These are phyloP conservation scores for Dendrocincla fuliginosa DNA, from an alignment of 2,797 vertebrate species.

Conservation along the genomic window DNA sequence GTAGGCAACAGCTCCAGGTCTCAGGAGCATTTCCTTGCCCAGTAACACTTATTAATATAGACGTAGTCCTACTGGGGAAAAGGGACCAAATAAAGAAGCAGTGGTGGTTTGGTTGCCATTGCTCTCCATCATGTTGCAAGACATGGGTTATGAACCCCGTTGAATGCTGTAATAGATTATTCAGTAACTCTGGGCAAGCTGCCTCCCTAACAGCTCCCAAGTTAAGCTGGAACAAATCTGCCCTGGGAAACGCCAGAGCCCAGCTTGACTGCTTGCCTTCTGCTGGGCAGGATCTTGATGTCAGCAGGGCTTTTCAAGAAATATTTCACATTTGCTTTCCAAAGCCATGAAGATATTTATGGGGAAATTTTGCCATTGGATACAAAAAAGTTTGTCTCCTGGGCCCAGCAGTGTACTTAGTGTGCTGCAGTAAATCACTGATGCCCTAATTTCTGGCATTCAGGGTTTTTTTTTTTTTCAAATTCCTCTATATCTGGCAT, in stretches of 20 bases:
- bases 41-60: neutral
- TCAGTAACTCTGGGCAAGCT: slow-evolving; percentile 36
- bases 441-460: neutral
- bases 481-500: neutral
- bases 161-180: neutral
- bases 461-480: fast-evolving
- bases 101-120: neutral
- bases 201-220: slow-evolving; percentile 35
- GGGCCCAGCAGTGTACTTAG: neutral
- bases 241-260: slow-evolving; percentile 62
- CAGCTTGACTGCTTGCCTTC: slow-evolving; percentile 66
- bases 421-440: neutral
- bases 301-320: slow-evolving; percentile 56
- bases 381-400: neutral
- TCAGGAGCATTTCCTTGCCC: neutral
- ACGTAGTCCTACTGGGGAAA: neutral
- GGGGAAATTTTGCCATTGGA: slow-evolving; percentile 26
- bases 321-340: slow-evolving; percentile 37
- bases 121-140: neutral
- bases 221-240: slow-evolving; percentile 51
- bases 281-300: slow-evolving; percentile 63
- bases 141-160: neutral
- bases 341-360: slow-evolving; percentile 55
- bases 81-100: neutral
- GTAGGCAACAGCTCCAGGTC: neutral